These are phyloP conservation scores for Corythornis cristatus DNA, from an alignment of 2,113 vertebrate genomes.

Conservation along the genomic window DNA sequence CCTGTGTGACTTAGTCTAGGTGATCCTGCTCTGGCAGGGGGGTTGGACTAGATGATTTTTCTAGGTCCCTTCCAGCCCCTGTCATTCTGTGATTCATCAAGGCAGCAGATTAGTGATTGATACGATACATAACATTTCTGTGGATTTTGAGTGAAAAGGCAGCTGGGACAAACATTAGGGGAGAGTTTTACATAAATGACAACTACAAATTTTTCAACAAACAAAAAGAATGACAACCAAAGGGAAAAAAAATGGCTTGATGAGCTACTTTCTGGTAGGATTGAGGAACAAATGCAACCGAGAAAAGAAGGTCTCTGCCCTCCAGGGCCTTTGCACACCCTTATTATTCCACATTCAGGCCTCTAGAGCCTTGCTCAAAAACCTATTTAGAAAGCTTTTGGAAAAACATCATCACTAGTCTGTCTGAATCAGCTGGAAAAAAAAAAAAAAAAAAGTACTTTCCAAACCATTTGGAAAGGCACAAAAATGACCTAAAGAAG, in stretches of 20 bases:
- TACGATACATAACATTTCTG: not conserved
- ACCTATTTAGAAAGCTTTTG: not conserved
- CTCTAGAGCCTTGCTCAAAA: not conserved
- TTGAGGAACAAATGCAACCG: not conserved
- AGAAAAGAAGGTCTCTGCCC: not conserved
- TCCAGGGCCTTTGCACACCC: not conserved
- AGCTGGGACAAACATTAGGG: not conserved
- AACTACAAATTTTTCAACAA: not conserved
- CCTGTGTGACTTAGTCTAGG: too few species aligned
- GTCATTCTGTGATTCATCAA: not conserved
- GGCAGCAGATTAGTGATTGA: not conserved
- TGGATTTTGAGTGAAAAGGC: not conserved
- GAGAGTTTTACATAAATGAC: not conserved
- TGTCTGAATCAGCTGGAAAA: conserved; percentile 6
- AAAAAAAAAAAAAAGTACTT: conserved; percentile 21
- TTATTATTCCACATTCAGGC: not conserved
- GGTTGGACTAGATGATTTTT: too few species aligned
- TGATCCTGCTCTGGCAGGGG: too few species aligned
- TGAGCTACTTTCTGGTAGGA: not conserved
- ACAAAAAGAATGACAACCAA: not conserved
- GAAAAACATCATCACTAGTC: not conserved
- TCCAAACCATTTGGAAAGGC: not conserved
- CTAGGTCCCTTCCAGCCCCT: too few species aligned
- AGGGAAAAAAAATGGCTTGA: rapidly evolving
- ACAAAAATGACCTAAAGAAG: conserved; percentile 13